Percentiles rank a stretch among this genome's conserved stretches.
These are phyloP conservation scores for Borostomias antarcticus DNA, from an alignment of 2,797 vertebrate species.

Conservation along the genomic window DNA sequence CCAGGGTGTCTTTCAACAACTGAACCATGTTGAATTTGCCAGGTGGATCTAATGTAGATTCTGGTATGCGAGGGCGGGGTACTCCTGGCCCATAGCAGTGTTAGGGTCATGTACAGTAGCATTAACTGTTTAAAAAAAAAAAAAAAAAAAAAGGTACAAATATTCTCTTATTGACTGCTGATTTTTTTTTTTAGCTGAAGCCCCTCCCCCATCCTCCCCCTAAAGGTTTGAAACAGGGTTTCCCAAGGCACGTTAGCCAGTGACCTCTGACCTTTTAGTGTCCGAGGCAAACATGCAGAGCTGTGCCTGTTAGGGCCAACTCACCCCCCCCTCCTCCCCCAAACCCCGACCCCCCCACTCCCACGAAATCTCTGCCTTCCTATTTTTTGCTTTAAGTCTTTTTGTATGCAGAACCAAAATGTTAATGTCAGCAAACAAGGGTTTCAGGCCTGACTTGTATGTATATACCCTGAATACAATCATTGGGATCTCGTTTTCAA, in stretches of 20 bases:
- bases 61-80: slow-evolving; percentile 40
- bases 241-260: slow-evolving; percentile 71
- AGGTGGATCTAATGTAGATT: slow-evolving; percentile 47
- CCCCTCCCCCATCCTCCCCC: slow-evolving; percentile 54
- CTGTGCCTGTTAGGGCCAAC: slow-evolving; percentile 58
- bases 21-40: slow-evolving; percentile 52
- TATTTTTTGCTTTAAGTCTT: slow-evolving; percentile 76
- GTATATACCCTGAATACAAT: slow-evolving; percentile 80
- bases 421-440: slow-evolving; percentile 68
- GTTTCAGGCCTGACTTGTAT: slow-evolving; percentile 75
- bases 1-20: slow-evolving; percentile 36
- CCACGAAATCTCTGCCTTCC: slow-evolving; percentile 51
- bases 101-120: slow-evolving; percentile 73
- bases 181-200: slow-evolving; percentile 52
- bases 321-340: slow-evolving; percentile 45
- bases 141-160: slow-evolving; percentile 75
- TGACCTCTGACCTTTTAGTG: slow-evolving; percentile 73
- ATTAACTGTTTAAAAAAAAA: slow-evolving; percentile 70
- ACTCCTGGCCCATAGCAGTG: slow-evolving; percentile 60
- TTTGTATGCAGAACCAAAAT: slow-evolving; percentile 84
- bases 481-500: slow-evolving; percentile 75
- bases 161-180: slow-evolving; percentile 65
- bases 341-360: too few relatives aligned
- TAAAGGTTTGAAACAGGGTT: slow-evolving; percentile 82
- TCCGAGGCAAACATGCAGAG: slow-evolving; percentile 62